Evolutionary conservation across 2,797 vertebrate species (phyloP).

Genomic region (Parauchenoglanis punctatus): DNA sequence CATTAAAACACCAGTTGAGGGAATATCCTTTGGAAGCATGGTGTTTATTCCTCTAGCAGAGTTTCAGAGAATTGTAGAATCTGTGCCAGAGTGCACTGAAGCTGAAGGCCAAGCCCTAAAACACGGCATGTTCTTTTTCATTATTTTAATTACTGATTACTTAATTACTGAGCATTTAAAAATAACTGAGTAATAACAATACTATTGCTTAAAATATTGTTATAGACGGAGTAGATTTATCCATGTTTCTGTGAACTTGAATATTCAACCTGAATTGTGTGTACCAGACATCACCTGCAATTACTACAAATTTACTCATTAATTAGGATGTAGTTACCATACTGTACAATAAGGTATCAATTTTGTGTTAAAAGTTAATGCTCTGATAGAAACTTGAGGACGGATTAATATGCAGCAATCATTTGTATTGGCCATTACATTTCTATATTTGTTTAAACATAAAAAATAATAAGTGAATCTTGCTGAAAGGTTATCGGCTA

Average conservation of each 20-base stretch:
- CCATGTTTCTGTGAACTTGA: neutral
- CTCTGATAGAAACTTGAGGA: neutral
- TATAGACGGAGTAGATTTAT: neutral
- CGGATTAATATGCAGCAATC: neutral
- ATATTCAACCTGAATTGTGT: neutral
- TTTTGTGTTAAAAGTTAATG: neutral
- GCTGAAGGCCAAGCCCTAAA: too few species aligned
- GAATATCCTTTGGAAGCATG: neutral
- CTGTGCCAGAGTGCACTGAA: neutral
- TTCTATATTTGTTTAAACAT: neutral
- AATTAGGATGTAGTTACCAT: neutral
- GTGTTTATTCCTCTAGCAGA: neutral
- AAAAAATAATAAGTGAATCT: neutral
- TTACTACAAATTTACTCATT: neutral
- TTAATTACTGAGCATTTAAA: neutral
- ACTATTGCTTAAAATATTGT: neutral
- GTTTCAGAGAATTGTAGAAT: neutral
- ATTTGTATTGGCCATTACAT: neutral
- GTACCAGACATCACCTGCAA: neutral
- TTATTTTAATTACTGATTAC: neutral
- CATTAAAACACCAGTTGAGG: neutral
- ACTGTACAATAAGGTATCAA: neutral
- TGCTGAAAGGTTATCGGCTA: neutral
- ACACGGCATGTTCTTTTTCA: neutral
- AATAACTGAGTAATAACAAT: neutral